These are phyloP conservation scores for Tanypteryx hageni DNA, from an alignment of 2,888 invertebrate species.

Conservation along the genomic window DNA sequence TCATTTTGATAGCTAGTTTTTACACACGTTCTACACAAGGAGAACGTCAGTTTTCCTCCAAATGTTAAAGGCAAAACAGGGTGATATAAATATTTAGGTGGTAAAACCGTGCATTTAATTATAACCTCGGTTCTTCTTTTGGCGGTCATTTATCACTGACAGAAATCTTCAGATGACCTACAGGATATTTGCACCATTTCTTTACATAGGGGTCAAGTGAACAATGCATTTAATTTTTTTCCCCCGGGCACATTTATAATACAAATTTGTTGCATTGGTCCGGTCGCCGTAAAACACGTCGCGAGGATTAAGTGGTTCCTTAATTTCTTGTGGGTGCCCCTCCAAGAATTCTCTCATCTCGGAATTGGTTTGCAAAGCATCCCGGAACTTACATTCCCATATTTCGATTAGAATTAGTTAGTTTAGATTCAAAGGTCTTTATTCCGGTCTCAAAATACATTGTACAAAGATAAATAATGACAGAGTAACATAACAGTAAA, in stretches of 20 bases:
- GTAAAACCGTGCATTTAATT: not conserved
- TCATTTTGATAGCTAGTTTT: conserved; percentile 69
- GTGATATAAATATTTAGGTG: conserved; percentile 68
- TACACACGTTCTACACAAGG: conserved; percentile 72
- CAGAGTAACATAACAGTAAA: too few species aligned
- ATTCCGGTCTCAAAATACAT: too few species aligned
- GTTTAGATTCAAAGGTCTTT: too few species aligned
- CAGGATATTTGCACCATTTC: conserved; percentile 66
- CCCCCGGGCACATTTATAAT: conserved; percentile 66
- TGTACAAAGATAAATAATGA: too few species aligned
- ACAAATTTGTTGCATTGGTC: too few species aligned
- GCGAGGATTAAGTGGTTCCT: conserved; percentile 67
- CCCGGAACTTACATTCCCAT: conserved; percentile 68
- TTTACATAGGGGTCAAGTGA: not conserved
- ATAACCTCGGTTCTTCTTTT: conserved; percentile 67
- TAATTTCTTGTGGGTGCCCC: conserved; percentile 28
- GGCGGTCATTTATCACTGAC: conserved; percentile 65
- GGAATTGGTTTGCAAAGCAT: conserved; percentile 60
- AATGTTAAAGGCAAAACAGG: conserved; percentile 71
- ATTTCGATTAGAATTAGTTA: conserved; percentile 66
- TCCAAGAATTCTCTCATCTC: not conserved
- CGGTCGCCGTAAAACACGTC: conserved; percentile 69
- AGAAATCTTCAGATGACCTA: conserved; percentile 53
- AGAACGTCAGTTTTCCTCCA: conserved; percentile 71
- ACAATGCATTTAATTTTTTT: not conserved